phyloP scores from a whole-genome alignment of 2,888 invertebrate genomes.

The Salpingus planirostris region DNA sequence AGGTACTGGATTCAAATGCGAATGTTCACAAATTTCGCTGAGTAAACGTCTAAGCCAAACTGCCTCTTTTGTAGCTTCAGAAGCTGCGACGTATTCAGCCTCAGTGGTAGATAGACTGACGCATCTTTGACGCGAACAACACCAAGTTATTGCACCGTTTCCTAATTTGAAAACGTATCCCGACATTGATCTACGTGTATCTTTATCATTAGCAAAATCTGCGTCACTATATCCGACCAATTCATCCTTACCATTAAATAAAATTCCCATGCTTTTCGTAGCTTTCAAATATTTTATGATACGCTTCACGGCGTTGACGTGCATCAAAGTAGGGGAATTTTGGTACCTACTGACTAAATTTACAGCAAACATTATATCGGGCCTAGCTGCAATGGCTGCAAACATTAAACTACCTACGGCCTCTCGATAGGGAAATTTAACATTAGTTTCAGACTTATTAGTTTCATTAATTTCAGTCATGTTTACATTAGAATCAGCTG shows the following conservation, averaged over 20 bases:
- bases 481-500: background rate
- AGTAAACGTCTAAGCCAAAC: constrained; percentile 13
- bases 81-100: constrained; percentile 27
- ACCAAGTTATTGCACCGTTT: constrained; percentile 2
- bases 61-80: constrained; percentile 16
- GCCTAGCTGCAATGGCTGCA: constrained; percentile 15
- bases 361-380: constrained; percentile 22
- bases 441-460: background rate
- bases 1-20: background rate
- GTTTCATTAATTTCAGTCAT: background rate
- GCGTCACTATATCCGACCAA: constrained; percentile 1
- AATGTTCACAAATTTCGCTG: constrained; percentile 8
- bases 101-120: constrained; percentile 19
- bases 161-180: constrained; percentile 1
- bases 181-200: background rate
- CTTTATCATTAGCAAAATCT: background rate
- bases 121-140: background rate
- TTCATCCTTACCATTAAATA: background rate
- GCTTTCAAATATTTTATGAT: constrained; percentile 10
- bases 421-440: constrained; percentile 16
- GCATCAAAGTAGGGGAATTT: constrained; percentile 3
- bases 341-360: constrained; percentile 16
- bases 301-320: constrained; percentile 8
- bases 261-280: constrained; percentile 2
- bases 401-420: constrained; percentile 20